Conservation (phyloP, 1,140 invertebrate genomes). For the Atta texana region DNA sequence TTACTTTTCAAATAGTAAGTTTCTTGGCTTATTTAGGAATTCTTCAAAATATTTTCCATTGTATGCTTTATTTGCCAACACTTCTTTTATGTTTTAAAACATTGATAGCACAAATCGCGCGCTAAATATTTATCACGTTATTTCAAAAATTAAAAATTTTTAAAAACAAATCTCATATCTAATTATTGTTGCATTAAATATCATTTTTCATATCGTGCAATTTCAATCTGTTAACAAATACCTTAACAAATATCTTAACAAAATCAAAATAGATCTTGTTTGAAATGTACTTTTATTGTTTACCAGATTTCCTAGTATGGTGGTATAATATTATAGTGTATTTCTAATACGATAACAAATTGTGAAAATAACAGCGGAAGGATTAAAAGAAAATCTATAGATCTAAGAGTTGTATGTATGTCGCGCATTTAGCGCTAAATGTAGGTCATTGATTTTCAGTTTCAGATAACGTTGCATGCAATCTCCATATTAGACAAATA, state of each 20-base stretch:
- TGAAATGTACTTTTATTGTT: background rate
- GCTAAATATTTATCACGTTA: background rate
- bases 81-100: too few species aligned
- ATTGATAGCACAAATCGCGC: background rate
- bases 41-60: too few species aligned
- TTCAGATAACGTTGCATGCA: constrained; percentile 41
- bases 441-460: constrained; percentile 37
- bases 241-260: background rate
- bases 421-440: constrained; percentile 35
- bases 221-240: background rate
- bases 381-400: constrained; percentile 4
- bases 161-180: background rate
- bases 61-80: too few species aligned
- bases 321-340: background rate
- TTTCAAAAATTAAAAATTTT: background rate
- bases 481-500: constrained; percentile 45
- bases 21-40: too few species aligned
- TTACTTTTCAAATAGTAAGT: too few species aligned
- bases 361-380: background rate
- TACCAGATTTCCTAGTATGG: background rate
- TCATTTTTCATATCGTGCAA: background rate
- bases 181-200: background rate
- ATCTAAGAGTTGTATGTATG: background rate
- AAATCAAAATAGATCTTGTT: background rate
- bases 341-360: background rate